Evolutionary conservation across 1,140 invertebrate species (phyloP).

Genomic region (Zaprionus camerounensis): DNA sequence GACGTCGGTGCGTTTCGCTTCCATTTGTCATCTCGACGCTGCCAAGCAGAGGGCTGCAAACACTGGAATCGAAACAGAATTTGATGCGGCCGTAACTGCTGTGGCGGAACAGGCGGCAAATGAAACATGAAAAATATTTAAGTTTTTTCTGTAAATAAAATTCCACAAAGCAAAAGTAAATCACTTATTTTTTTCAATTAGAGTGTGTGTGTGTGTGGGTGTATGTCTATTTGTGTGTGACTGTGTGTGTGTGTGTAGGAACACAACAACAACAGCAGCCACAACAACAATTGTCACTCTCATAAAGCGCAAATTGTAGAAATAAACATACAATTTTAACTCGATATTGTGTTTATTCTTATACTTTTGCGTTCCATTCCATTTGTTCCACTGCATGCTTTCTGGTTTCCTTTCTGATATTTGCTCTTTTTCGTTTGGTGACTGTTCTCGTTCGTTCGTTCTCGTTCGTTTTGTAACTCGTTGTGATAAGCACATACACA

Average conservation of each 20-base stretch:
- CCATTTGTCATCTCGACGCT: constrained; percentile 67
- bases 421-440: constrained; percentile 10
- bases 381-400: constrained; percentile 46
- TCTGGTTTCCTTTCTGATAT: background rate
- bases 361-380: constrained; percentile 31
- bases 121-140: constrained; percentile 27
- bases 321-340: constrained; percentile 1
- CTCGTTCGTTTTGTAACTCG: constrained; percentile 36
- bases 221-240: background rate
- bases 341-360: background rate
- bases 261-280: constrained; percentile 12
- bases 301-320: constrained; percentile 33
- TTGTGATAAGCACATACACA: constrained; percentile 25
- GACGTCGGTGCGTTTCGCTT: constrained; percentile 85
- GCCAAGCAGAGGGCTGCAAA: constrained; percentile 26
- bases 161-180: constrained; percentile 9
- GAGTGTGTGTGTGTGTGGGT: background rate
- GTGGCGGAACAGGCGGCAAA: constrained; percentile 1
- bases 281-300: constrained; percentile 16
- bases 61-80: constrained; percentile 35
- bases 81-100: background rate
- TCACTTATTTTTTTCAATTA: background rate
- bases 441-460: constrained; percentile 31
- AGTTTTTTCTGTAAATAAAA: constrained; percentile 45
- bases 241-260: constrained; percentile 8